phyloP scores from a whole-genome alignment of 2,888 invertebrate genomes.

The Caenorhabditis sp. region DNA sequence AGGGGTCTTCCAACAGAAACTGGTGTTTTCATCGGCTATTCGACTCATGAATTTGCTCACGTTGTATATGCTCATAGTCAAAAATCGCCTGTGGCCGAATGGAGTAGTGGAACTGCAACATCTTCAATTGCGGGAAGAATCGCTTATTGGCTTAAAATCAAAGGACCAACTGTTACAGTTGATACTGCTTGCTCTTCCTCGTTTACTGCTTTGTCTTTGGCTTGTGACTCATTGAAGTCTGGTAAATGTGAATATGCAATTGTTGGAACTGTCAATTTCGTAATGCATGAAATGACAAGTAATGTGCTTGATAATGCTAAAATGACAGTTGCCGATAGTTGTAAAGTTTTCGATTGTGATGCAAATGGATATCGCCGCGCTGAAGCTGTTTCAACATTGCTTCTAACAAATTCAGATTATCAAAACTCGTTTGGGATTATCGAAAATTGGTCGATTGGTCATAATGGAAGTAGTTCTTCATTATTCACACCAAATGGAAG shows the following conservation, averaged over 20 bases:
- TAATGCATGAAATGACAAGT: slow-evolving; percentile 63
- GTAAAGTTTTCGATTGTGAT: slow-evolving; percentile 68
- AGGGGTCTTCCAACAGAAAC: slow-evolving; percentile 84
- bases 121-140: slow-evolving; percentile 89
- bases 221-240: slow-evolving; percentile 77
- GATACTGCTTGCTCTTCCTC: slow-evolving; percentile 98
- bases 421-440: slow-evolving; percentile 9
- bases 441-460: slow-evolving; percentile 44
- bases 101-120: slow-evolving; percentile 86
- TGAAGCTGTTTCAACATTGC: slow-evolving; percentile 60
- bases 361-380: slow-evolving; percentile 71
- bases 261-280: slow-evolving; percentile 67
- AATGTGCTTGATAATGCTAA: slow-evolving; percentile 63
- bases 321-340: slow-evolving; percentile 57
- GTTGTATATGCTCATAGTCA: slow-evolving; percentile 41
- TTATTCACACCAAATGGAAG: slow-evolving; percentile 61
- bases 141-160: slow-evolving; percentile 91
- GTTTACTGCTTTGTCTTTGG: slow-evolving; percentile 75
- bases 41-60: slow-evolving; percentile 59
- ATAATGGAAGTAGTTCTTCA: slow-evolving; percentile 66
- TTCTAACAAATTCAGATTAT: slow-evolving; percentile 21
- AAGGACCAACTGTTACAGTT: slow-evolving; percentile 89
- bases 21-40: slow-evolving; percentile 89
- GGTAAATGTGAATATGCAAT: slow-evolving; percentile 56
- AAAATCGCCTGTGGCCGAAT: slow-evolving; percentile 70